Percentiles rank a stretch among this genome's conserved stretches.
Conservation (phyloP, 30 jellyfish, hydroid and myxozoan genomes). For the Sanderia malayensis region DNA sequence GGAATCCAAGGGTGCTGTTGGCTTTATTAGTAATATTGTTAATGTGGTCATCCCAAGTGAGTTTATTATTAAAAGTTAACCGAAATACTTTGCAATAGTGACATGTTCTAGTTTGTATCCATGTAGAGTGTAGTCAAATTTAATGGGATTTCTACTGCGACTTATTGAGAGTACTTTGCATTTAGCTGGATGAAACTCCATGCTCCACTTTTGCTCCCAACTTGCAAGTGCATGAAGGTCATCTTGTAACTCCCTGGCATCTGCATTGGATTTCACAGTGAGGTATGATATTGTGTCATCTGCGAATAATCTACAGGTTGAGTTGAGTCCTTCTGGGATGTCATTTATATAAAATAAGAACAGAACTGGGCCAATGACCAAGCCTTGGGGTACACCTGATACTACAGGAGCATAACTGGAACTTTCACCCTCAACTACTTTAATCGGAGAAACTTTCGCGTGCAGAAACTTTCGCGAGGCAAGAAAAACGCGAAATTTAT, state of each 20-base stretch:
- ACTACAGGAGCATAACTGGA: slow-evolving; percentile 1
- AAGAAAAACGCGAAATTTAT: too few relatives aligned
- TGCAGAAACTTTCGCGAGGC: too few relatives aligned
- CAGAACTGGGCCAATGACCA: slow-evolving; percentile 3
- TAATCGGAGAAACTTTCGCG: too few relatives aligned
- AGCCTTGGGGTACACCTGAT: slow-evolving; percentile 6
- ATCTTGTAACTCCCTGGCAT: too few relatives aligned
- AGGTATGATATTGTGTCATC: too few relatives aligned
- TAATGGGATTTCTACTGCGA: slow-evolving; percentile 41
- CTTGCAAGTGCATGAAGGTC: too few relatives aligned
- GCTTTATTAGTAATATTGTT: slow-evolving; percentile 28
- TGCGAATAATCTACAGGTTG: too few relatives aligned
- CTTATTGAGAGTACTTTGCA: slow-evolving; percentile 43
- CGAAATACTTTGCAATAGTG: slow-evolving; percentile 56
- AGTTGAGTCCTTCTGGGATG: slow-evolving; percentile 2
- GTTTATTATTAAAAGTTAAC: slow-evolving; percentile 28
- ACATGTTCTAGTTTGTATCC: slow-evolving; percentile 47
- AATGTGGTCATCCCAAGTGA: slow-evolving; percentile 40
- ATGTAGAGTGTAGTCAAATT: slow-evolving; percentile 48
- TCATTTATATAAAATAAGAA: background rate
- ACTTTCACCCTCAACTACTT: background rate
- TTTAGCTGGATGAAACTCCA: slow-evolving; percentile 67
- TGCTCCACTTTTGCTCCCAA: slow-evolving; percentile 69
- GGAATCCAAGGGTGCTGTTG: slow-evolving; percentile 44
- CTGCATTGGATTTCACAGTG: too few relatives aligned